Conservation (phyloP, 2,113 vertebrate species). For the Gadus chalcogrammus region DNA sequence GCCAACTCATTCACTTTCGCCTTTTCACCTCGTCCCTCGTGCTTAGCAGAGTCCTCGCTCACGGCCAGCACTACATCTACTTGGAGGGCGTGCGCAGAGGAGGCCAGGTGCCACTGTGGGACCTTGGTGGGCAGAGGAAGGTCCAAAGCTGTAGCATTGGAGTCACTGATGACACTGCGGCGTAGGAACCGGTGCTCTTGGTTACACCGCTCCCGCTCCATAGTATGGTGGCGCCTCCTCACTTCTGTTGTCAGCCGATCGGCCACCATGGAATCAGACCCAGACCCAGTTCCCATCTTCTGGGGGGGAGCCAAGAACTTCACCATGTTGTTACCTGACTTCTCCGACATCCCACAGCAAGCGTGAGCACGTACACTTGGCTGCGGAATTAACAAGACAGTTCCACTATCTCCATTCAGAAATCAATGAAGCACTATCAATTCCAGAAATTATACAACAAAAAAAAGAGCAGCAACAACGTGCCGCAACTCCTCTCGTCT, state of each 20-base stretch:
- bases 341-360: slow-evolving; percentile 76
- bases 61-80: slow-evolving; percentile 28
- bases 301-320: slow-evolving; percentile 79
- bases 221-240: slow-evolving; percentile 92
- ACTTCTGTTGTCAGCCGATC: slow-evolving; percentile 79
- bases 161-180: slow-evolving; percentile 97
- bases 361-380: slow-evolving; percentile 51
- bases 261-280: slow-evolving; percentile 88
- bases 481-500: slow-evolving; percentile 24
- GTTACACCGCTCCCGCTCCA: slow-evolving; percentile 90
- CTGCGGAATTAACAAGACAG: slow-evolving; percentile 50
- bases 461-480: slow-evolving; percentile 2
- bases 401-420: slow-evolving; percentile 53
- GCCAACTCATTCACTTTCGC: slow-evolving; percentile 42
- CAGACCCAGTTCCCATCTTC: slow-evolving; percentile 85
- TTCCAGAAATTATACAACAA: slow-evolving; percentile 8
- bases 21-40: slow-evolving; percentile 33
- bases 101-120: slow-evolving; percentile 39
- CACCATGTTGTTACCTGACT: slow-evolving; percentile 73
- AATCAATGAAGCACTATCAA: slow-evolving; percentile 24
- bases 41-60: slow-evolving; percentile 33
- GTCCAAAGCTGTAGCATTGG: slow-evolving; percentile 92
- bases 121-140: slow-evolving; percentile 82
- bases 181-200: slow-evolving; percentile 94
- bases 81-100: slow-evolving; percentile 10